Evolutionary conservation across 23 tunicate species (phyloP).

Genomic region (Trididemnum clinides): DNA sequence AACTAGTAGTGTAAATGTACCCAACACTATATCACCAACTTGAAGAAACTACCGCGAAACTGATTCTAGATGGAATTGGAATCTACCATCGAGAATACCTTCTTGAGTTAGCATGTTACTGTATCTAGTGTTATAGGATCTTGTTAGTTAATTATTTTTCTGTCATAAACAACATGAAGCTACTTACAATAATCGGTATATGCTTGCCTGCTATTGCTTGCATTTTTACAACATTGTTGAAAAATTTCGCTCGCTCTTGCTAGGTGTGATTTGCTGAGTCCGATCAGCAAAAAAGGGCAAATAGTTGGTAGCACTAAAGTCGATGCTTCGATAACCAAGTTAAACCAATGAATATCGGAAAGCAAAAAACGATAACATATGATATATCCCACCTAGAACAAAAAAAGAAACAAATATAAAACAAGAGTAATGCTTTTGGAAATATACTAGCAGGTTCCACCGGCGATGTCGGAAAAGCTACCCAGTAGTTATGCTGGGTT

Average conservation of each 20-base stretch:
- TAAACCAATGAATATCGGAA: slow-evolving; percentile 2
- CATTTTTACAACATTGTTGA: not conserved
- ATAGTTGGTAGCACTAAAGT: not conserved
- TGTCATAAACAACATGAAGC: no score
- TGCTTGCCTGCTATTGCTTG: not conserved
- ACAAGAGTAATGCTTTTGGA: not conserved
- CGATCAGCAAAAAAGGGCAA: not conserved
- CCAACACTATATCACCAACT: no score
- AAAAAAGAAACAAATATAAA: not conserved
- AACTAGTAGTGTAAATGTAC: no score
- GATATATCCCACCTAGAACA: slow-evolving; percentile 7
- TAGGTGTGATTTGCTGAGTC: not conserved
- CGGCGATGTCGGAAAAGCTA: no score
- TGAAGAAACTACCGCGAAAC: no score
- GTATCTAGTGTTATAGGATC: no score
- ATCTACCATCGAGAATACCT: no score
- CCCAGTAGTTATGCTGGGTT: no score
- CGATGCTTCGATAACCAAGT: not conserved
- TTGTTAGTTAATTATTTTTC: no score
- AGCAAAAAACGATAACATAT: not conserved
- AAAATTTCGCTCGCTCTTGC: not conserved
- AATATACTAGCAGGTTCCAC: not conserved
- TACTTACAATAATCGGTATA: no score
- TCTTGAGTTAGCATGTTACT: no score
- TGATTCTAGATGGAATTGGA: no score